A percentile compares a stretch with the other conserved stretches of the same genome.
Evolutionary conservation across 2,113 vertebrate genomes (phyloP).

Genomic region (Phylloscopus trochiloides): DNA sequence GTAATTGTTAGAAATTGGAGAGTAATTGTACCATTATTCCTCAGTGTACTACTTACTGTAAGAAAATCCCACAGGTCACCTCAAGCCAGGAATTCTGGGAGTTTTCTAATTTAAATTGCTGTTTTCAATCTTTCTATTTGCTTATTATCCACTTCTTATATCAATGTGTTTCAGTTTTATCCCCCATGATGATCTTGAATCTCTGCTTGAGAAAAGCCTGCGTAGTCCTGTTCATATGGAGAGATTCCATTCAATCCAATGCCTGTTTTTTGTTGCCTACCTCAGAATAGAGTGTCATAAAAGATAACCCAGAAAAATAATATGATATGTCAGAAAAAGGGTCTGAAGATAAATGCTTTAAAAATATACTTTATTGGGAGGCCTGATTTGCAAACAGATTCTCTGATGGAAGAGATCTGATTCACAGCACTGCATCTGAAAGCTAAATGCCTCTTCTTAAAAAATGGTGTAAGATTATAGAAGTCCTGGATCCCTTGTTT

Average conservation of each 20-base stretch:
- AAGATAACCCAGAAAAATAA: not conserved
- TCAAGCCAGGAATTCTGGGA: not conserved
- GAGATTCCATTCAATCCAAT: not conserved
- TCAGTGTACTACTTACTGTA: not conserved
- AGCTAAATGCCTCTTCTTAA: not conserved
- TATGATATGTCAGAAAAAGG: not conserved
- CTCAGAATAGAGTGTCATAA: not conserved
- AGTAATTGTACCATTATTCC: not conserved
- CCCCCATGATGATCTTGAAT: not conserved
- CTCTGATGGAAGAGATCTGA: not conserved
- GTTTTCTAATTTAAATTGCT: not conserved
- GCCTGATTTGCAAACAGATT: not conserved
- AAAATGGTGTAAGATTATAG: not conserved
- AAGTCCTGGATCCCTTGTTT: not conserved
- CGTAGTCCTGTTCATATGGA: accelerated
- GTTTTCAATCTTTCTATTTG: not conserved
- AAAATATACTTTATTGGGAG: not conserved
- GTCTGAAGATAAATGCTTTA: not conserved
- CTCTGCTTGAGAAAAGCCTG: not conserved
- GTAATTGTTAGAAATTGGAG: not conserved
- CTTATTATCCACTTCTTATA: not conserved
- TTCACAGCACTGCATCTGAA: not conserved
- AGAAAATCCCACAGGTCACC: not conserved
- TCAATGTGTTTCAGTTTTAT: not conserved
- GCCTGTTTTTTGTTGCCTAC: not conserved